Base-by-base conservation (phyloP, 1,140 invertebrate genomes). In the Achatina immaculata region DNA sequence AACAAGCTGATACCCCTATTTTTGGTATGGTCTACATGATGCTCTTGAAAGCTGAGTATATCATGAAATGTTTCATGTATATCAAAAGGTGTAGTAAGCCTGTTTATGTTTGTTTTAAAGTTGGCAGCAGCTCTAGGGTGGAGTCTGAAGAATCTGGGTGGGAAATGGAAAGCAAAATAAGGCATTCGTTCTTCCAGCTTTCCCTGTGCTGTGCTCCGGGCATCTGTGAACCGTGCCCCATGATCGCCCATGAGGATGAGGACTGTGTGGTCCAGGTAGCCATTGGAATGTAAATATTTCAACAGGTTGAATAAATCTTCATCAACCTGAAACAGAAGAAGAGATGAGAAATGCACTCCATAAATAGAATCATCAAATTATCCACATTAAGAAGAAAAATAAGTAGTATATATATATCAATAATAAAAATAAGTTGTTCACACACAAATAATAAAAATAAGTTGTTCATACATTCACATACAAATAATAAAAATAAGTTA, bases 151-250 rank as follows among this genome's bases (percentile, higher is more conserved):
- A 96, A 95, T 90, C 93, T 94, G 21, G 94, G 90, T 0, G 97
- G 97, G 45, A 98, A 84, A 83, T 94, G 92, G 11, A 97, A 91
- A 83, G 95, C 95, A n/a, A 97, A 93, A 82, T 96, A 96, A 0
- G 97, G 97, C 74, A 98, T 91, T 65, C 96, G 91, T 89, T 98
- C 97, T 90, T 99, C 97, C 82, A 97, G 92, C 89, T 96, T 94
- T 0, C 97, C 97, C 81, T 92, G 94, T 85, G 95, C 94, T 0
- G 96, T 98, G 83, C 94, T 89, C 40, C 95, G 90, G 24, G 96
- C 94, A 0, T 92, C 92, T 0, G 96, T 96, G 92, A 95, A 98
- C 48, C 98, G 91, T 14, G 74, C 51, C 31, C 74, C 74, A 36
- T 76, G 74, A 36, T 76, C 74, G 14, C 51, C 74, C 51, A 76